Base-by-base conservation (phyloP, 2,888 invertebrate genomes). In the Oscheius onirici region DNA sequence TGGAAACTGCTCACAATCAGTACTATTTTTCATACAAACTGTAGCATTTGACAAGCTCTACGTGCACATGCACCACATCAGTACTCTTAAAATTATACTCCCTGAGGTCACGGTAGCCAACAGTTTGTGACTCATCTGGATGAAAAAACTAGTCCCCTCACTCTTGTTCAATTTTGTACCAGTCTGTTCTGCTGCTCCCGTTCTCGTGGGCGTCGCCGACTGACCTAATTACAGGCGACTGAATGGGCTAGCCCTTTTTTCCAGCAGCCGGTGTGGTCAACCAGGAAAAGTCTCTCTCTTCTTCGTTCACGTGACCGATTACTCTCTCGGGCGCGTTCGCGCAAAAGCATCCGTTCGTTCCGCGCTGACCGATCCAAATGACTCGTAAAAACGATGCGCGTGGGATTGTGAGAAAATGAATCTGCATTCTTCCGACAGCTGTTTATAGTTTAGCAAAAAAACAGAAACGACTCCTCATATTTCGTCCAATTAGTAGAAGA, bases 171-270 rank as follows among this genome's bases (percentile, higher is more conserved):
- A 24, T 55, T 55, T 55, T 55, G 55, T 55, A 28, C 55, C 26
- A 15, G 28, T 26, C 17, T 55, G 26, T 55, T 3, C 34, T 34
- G 34, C 55, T 55, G 26, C 28, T 13, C 24, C 55, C 17, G 55
- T 55, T 26, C 55, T 41, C 60, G 20, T 15, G 49, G 49, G 49
- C 49, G 49, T 46, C 63, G 24, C 63, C 63, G 49, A 34, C 28
- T 63, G 63, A 63, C 63, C 63, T 26, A 63, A 49, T 63, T 63
- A n/a, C n/a, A n/a, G n/a, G 63, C 26, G n/a, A 41, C 49, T 63
- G 63, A 63, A 63, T 63, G 63, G 63, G 28, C 63, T 34, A 63
- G 49, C 46, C 63, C 49, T 63, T 63, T 63, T 63, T 63, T 26
- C 26, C 15, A 17, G 49, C 20, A 49, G 22, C 49, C 20, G 22